Evolutionary conservation across 2,797 vertebrate genomes (phyloP), one percentile per base, ranked within the genome.

Genomic region (Argya squamiceps): DNA sequence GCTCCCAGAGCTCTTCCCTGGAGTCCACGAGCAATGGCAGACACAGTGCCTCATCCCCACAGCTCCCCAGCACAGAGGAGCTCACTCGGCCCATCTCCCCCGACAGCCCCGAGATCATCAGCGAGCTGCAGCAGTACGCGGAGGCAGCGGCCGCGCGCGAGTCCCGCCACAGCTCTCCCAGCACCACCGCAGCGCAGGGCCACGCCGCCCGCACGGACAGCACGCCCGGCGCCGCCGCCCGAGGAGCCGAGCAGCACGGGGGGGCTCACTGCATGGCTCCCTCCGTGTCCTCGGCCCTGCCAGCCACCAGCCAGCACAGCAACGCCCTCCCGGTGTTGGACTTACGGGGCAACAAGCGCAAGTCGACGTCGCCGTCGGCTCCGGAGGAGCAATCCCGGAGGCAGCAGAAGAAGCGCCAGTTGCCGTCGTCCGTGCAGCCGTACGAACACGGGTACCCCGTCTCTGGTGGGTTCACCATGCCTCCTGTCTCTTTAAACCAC

Each of bases 11-110:
- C 88, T 97, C 97, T 50, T 97, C 98, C 34, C 96, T 97, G 24
- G 98, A 98, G 68, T 98, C 98, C 95, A 95, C 98, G 27, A 98
- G 98, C 97, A 98, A 98, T 16, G 98, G 99, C 96, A 99, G 99
- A 96, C 99, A 99, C 50, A 99, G 99, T 97, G 98, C 99, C 93
- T 98, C 98, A 41, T 99, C 99, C 27, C 99, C 99, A 1, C 98
- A 98, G 94, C 98, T 96, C 75, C 97, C 96, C 21, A 98, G 98
- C 20, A 91, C 98, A 0, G 98, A 98, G 55, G 97, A 98, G 36
- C 98, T 98, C 44, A 98, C 98, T 62, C 98, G 97, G 59, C 98
- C 98, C 14, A 97, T 99, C 69, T 99, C 99, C 88, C 99, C 99
- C 0, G 98, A 99, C 95, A 99, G 99, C 97, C 98, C 99, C 0